Conservation (phyloP, 2,113 vertebrate genomes). For the Platysteira castanea region DNA sequence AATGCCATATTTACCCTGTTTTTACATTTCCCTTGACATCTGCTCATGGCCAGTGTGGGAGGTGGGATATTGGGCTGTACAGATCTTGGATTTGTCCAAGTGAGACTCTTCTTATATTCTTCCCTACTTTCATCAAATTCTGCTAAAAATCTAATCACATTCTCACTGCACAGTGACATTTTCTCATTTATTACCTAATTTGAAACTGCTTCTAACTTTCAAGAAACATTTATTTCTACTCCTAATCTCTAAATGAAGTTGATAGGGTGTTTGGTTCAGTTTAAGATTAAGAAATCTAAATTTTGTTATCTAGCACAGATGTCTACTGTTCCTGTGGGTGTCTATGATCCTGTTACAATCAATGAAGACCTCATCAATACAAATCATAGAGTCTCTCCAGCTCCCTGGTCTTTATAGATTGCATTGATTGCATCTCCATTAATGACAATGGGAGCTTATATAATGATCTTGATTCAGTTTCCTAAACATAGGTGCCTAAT, state of each 20-base stretch:
- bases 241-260: background rate
- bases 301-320: background rate
- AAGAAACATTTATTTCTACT: slow-evolving; percentile 16
- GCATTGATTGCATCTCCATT: slow-evolving; percentile 14
- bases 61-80: background rate
- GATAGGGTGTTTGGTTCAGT: background rate
- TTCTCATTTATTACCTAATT: slow-evolving; percentile 30
- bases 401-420: slow-evolving; percentile 6
- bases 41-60: background rate
- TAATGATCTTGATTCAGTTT: background rate
- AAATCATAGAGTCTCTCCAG: background rate
- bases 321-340: background rate
- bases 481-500: background rate
- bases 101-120: background rate
- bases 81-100: background rate
- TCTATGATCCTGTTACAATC: slow-evolving; percentile 24
- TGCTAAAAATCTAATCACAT: slow-evolving; percentile 17
- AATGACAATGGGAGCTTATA: background rate
- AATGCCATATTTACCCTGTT: background rate
- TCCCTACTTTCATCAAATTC: background rate
- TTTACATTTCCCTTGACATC: background rate
- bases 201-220: slow-evolving; percentile 5
- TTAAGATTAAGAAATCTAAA: slow-evolving; percentile 3
- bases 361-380: slow-evolving; percentile 1
- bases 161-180: background rate